Evolutionary conservation across 2,113 vertebrate genomes (phyloP).

Genomic region (Heliornis fulica): DNA sequence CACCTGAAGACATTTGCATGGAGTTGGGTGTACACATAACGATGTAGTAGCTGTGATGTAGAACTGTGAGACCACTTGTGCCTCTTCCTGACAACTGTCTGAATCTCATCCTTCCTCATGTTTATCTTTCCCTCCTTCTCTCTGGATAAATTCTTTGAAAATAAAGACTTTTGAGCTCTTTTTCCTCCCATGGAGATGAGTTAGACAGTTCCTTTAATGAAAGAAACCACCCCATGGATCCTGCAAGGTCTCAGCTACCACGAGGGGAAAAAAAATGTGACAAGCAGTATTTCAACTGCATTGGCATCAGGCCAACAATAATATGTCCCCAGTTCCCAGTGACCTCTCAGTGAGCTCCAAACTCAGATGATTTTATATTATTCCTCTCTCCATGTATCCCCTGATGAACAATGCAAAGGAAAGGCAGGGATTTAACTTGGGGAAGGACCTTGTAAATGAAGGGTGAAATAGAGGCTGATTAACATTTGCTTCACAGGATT

Average conservation of each 20-base stretch:
- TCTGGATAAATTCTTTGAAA: not conserved
- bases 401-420: not conserved
- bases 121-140: not conserved
- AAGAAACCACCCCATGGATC: not conserved
- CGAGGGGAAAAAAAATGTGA: not conserved
- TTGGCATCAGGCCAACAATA: not conserved
- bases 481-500: not conserved
- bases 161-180: not conserved
- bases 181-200: not conserved
- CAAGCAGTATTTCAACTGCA: not conserved
- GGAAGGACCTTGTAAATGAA: not conserved
- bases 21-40: accelerated
- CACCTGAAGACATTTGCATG: not conserved
- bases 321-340: not conserved
- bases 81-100: not conserved
- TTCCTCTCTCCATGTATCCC: not conserved
- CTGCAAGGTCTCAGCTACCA: not conserved
- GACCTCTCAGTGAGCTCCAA: not conserved
- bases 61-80: not conserved
- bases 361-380: not conserved
- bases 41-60: not conserved
- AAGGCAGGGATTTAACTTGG: not conserved
- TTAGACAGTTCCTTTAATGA: not conserved
- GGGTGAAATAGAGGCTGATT: not conserved
- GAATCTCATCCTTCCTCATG: not conserved